Base-by-base conservation (phyloP, 2,797 vertebrate genomes). In the Spinus pinus region DNA sequence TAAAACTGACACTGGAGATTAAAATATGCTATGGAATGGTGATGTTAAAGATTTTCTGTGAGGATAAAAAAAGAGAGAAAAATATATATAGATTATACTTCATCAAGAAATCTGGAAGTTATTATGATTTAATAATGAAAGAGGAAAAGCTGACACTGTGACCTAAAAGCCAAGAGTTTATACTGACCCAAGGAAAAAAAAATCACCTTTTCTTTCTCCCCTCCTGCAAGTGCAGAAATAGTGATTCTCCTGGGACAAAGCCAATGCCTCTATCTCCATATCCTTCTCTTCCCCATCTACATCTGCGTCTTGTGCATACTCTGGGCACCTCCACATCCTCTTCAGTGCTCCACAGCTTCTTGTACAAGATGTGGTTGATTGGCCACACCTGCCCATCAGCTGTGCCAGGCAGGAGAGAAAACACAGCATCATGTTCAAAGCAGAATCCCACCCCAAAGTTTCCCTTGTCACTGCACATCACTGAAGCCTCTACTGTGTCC, bases 31-130 rank as follows among this genome's bases (percentile, higher is more conserved):
- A 31, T 41, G 14, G 18, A 65, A 91, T 66, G 6, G 5, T 50
- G 46, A 14, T 73, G 13, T 7, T 20, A 50, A 80, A 70, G 10
- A 30, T 37, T 16, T 9, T 84, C 12, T 67, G 7, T 60, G 28
- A 49, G 17, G 16, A 44, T 54, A 54, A 65, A 44, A 19, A 62
- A 72, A 25, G 4, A 54, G 5, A 41, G 4, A 44, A 51, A 51
- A 44, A 56, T 1, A 37, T 41, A 37, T 54, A 33, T 12, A 28
- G 37, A 41, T 65, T 81, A 54, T 64, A 57, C 49, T 62, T 71
- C 53, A 74, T 23, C 37, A 89, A 94, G 49, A 85, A 94, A 90
- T 92, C 81, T 95, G 93, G 86, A 95, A 80, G 14, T 44, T 87
- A 92, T 71, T 30, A 81, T 37, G 24, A 80, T 87, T 94, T 85